Evolutionary conservation across 2,113 vertebrate species (phyloP).

Genomic region (Trogon surrucura): DNA sequence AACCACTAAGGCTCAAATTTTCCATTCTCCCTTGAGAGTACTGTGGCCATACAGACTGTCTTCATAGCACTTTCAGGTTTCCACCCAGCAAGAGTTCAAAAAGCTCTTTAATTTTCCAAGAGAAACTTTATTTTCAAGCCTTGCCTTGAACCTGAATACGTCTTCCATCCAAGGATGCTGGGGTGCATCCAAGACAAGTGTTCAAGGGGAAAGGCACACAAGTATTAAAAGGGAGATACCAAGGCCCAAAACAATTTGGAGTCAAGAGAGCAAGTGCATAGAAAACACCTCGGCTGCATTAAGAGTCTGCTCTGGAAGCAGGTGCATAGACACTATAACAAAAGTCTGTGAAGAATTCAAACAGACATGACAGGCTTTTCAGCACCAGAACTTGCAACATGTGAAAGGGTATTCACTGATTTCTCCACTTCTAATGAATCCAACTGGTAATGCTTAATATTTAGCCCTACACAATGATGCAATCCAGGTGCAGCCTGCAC

Average conservation of each 20-base stretch:
- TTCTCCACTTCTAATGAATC: not conserved
- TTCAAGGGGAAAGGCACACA: not conserved
- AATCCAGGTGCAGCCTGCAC: not conserved
- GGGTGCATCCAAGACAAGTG: accelerated
- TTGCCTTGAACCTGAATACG: not conserved
- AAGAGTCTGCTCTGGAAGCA: not conserved
- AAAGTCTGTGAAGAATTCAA: not conserved
- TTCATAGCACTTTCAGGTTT: not conserved
- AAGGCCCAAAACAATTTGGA: not conserved
- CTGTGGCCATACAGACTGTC: not conserved
- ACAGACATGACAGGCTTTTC: not conserved
- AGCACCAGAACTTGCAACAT: not conserved
- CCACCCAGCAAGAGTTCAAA: not conserved
- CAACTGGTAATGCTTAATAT: not conserved
- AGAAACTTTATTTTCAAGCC: not conserved
- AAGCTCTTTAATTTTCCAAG: not conserved
- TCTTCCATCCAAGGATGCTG: not conserved
- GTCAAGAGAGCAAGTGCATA: not conserved
- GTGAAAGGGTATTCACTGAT: not conserved
- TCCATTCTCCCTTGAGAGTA: not conserved
- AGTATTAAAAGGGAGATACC: not conserved
- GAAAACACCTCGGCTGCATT: not conserved
- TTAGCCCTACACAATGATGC: not conserved
- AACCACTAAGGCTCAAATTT: not conserved
- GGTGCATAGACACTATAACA: not conserved